Evolutionary conservation across 2,797 vertebrate species (phyloP).

Genomic region (Neostethus bicornis): DNA sequence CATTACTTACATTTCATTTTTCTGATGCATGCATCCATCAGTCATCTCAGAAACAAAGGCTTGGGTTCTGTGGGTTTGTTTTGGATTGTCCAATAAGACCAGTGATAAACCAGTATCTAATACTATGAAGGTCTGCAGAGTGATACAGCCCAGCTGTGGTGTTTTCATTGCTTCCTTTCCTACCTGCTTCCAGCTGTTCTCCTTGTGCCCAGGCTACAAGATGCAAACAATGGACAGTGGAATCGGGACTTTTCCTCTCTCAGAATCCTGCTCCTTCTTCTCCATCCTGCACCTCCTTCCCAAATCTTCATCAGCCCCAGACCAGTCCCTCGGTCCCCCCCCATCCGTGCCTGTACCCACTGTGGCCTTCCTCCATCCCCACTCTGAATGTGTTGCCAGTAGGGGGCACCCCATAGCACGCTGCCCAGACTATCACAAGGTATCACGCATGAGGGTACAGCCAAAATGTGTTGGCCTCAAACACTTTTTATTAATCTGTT

Average conservation of each 20-base stretch:
- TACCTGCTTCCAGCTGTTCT: conserved; percentile 52
- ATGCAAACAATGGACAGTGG: conserved; percentile 93
- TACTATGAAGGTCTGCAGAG: background rate
- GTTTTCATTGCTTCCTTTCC: conserved; percentile 33
- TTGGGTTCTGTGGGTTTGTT: no score
- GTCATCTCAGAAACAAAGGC: no score
- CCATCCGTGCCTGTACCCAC: conserved; percentile 86
- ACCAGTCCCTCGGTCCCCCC: conserved; percentile 68
- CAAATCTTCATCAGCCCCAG: conserved; percentile 78
- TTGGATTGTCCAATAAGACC: no score
- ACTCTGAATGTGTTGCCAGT: conserved; percentile 76
- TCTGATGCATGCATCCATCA: no score
- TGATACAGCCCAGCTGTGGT: conserved; percentile 29
- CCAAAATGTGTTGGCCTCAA: background rate
- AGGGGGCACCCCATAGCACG: conserved; percentile 77
- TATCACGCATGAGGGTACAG: conserved; percentile 51
- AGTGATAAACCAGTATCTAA: no score
- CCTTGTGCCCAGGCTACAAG: conserved; percentile 84
- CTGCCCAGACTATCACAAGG: conserved; percentile 85
- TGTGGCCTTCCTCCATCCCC: conserved; percentile 80
- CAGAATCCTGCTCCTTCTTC: conserved; percentile 83
- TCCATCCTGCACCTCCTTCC: conserved; percentile 78
- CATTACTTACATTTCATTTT: no score
- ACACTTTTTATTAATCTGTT: no score
- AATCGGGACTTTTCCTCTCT: conserved; percentile 91